Conservation (phyloP, 1,140 invertebrate species). For the Drosophila tristis region DNA sequence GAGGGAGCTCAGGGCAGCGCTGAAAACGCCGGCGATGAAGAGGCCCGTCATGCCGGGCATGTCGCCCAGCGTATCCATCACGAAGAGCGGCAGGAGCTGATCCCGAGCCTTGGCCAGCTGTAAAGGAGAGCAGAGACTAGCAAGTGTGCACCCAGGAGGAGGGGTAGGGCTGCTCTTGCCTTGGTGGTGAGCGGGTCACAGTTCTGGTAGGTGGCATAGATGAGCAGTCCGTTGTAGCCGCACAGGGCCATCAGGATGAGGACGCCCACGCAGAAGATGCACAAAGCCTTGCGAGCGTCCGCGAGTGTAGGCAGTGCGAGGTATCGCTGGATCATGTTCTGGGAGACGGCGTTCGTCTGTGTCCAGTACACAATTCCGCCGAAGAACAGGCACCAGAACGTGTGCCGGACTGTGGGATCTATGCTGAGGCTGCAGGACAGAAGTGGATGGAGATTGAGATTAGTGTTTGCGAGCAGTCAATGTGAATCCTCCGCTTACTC, state of each 20-base stretch:
- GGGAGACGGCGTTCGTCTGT: constrained; percentile 90
- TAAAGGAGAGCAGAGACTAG: constrained; percentile 13
- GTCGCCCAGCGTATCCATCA: constrained; percentile 88
- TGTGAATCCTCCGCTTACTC: constrained; percentile 53
- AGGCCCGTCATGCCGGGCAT: constrained; percentile 87
- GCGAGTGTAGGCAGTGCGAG: constrained; percentile 88
- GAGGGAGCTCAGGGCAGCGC: constrained; percentile 89
- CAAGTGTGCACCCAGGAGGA: background rate
- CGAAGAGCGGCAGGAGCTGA: constrained; percentile 86
- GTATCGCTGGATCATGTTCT: constrained; percentile 91
- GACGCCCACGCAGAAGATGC: constrained; percentile 86
- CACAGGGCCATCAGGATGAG: constrained; percentile 86
- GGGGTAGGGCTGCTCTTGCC: constrained; percentile 65
- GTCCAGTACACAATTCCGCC: constrained; percentile 93
- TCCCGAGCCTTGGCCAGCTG: constrained; percentile 86
- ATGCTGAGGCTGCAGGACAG: constrained; percentile 87
- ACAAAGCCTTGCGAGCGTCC: constrained; percentile 87
- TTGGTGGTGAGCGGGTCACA: constrained; percentile 89
- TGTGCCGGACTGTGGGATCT: constrained; percentile 91
- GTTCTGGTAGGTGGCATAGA: constrained; percentile 89
- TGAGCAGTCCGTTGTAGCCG: constrained; percentile 90
- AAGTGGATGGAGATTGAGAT: no score
- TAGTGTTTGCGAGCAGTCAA: background rate
- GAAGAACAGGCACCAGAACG: constrained; percentile 91
- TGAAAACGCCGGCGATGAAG: constrained; percentile 89